Conservation (phyloP, 2,113 vertebrate species). For the Miniopterus natalensis region DNA sequence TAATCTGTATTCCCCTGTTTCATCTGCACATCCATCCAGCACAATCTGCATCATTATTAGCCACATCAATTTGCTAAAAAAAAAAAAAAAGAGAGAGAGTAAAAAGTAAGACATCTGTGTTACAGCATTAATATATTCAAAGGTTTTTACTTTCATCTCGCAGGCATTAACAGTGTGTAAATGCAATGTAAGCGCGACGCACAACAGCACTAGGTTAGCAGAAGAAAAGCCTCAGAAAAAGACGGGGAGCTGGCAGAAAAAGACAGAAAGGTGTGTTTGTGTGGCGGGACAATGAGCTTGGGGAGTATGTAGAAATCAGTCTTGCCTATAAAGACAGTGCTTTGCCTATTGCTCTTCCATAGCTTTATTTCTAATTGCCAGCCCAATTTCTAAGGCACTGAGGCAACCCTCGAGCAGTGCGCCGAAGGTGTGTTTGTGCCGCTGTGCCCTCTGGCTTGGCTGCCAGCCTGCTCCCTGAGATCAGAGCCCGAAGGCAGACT, state of each 20-base stretch:
- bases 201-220: slow-evolving; percentile 83
- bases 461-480: slow-evolving; percentile 99
- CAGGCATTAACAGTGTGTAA: slow-evolving; percentile 90
- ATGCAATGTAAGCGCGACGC: slow-evolving; percentile 86
- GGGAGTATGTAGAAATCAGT: slow-evolving; percentile 85
- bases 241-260: neutral
- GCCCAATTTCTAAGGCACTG: slow-evolving; percentile 92
- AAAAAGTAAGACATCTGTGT: slow-evolving; percentile 93
- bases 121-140: slow-evolving; percentile 93
- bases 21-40: slow-evolving; percentile 91
- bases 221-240: slow-evolving; percentile 75
- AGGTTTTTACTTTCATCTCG: slow-evolving; percentile 93
- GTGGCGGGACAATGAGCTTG: slow-evolving; percentile 53
- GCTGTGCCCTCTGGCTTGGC: slow-evolving; percentile 99
- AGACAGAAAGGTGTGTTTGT: neutral
- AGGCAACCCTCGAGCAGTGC: slow-evolving; percentile 95
- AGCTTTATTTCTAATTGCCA: slow-evolving; percentile 93
- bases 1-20: slow-evolving; percentile 93
- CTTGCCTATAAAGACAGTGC: slow-evolving; percentile 85
- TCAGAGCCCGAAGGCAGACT: slow-evolving; percentile 99
- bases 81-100: slow-evolving; percentile 76
- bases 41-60: slow-evolving; percentile 94
- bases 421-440: slow-evolving; percentile 99
- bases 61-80: slow-evolving; percentile 89
- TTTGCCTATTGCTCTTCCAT: slow-evolving; percentile 85